Conservation (phyloP, 2,797 vertebrate species). For the Dallia pectoralis region DNA sequence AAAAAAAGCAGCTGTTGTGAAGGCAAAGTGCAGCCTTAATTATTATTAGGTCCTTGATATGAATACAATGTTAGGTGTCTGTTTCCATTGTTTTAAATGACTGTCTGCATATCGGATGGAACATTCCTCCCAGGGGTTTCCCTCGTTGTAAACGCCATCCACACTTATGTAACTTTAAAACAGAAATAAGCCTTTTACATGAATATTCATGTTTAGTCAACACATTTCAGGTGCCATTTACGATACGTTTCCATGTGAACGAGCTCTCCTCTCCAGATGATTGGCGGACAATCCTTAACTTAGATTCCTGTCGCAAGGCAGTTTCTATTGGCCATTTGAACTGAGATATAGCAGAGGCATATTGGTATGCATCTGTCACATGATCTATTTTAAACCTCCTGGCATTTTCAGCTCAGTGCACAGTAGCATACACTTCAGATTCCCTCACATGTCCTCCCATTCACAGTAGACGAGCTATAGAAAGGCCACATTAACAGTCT, state of each 20-base stretch:
- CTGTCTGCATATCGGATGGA: too few species aligned
- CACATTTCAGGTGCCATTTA: not conserved
- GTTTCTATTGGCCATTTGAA: conserved; percentile 35
- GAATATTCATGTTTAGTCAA: not conserved
- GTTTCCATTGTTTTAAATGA: too few species aligned
- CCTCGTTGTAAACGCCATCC: too few species aligned
- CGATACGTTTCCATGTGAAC: not conserved
- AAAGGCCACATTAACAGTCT: not conserved
- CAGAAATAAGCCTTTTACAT: conserved; percentile 24
- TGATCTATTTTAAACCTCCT: conserved; percentile 14
- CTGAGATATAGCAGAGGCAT: conserved; percentile 50
- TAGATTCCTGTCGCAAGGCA: conserved; percentile 22
- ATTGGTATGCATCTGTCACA: conserved; percentile 33
- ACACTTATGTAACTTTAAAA: conserved; percentile 12
- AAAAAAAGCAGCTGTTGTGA: too few species aligned
- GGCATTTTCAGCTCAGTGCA: conserved; percentile 34
- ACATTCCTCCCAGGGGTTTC: too few species aligned
- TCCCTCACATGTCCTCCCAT: conserved; percentile 16
- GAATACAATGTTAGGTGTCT: too few species aligned
- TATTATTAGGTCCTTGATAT: too few species aligned
- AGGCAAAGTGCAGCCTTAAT: too few species aligned
- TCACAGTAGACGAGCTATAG: not conserved
- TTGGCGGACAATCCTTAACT: conserved; percentile 55
- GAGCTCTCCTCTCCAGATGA: not conserved
- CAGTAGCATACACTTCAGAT: conserved; percentile 25